Base-by-base conservation (phyloP, 2,888 invertebrate species). In the Leptura quadrifasciata region DNA sequence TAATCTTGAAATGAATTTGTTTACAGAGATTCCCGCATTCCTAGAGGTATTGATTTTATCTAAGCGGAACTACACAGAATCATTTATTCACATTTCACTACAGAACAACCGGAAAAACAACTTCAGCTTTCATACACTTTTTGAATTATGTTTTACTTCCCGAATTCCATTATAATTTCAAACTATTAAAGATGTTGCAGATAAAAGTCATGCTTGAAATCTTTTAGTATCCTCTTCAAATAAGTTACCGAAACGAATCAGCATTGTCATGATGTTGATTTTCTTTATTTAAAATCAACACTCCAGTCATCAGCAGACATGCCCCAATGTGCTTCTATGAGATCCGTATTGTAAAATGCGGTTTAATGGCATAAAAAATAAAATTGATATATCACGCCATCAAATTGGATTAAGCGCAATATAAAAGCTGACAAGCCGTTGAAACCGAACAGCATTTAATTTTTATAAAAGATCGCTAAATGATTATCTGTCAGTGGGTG, bases 31-130 rank as follows among this genome's bases (percentile, higher is more conserved):
- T 24, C 58, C 24, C 21, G 58, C 18, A 1, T 55, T 20, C 20
- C 17, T 55, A n/a, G 24, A 58, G 24, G 24, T 58, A 58, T 58
- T 21, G 58, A 58, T 58, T 58, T 58, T 58, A 58, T 58, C 58
- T 58, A 21, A 18, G 58, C 18, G 58, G 18, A 58, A 58, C 58
- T 1, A 24, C 21, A 58, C 58, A 58, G 24, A 58, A 58, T 24
- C 58, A 24, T 58, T 24, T 58, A 24, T 58, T 24, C 15, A 21
- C 21, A 24, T 58, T 58, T 58, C 5, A 24, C 21, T 58, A 58
- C 58, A 58, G 12, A 12, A 24, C 24, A 58, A 58, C 24, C 12
- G 58, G 58, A 58, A 58, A 10, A 24, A 24, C 24, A 58, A 24
- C 17, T 24, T 20, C 24, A 58, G 58, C 58, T 20, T 24, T 58